A percentile compares a stretch with the other conserved stretches of the same genome.
These are phyloP conservation scores for Lacanobia wlatinum DNA, from an alignment of 2,888 invertebrate species.

Conservation along the genomic window DNA sequence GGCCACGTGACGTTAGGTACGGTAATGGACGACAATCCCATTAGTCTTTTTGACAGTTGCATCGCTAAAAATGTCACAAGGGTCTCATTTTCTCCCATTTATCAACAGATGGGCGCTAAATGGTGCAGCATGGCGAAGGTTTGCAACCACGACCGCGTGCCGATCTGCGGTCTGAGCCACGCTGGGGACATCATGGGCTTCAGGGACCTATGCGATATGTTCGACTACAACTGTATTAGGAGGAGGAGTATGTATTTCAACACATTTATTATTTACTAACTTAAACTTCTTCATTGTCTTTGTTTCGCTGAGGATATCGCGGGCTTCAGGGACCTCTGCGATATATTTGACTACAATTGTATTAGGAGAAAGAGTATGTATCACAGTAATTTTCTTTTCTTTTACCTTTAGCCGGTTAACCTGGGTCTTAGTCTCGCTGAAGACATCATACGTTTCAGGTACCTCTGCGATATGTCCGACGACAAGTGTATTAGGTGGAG, in stretches of 20 bases:
- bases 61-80: not conserved
- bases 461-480: too few relatives aligned
- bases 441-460: not conserved
- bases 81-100: not conserved
- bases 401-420: not conserved
- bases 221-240: conserved; percentile 87
- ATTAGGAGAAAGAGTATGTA: conserved; percentile 83
- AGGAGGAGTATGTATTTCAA: conserved; percentile 78
- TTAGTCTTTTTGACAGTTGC: not conserved
- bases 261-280: not conserved
- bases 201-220: conserved; percentile 88
- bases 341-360: conserved; percentile 89
- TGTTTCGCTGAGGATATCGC: conserved; percentile 87
- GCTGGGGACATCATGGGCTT: conserved; percentile 88
- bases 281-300: conserved; percentile 60
- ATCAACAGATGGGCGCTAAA: conserved; percentile 83
- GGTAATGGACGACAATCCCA: not conserved
- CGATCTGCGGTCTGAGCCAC: conserved; percentile 85
- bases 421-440: not conserved
- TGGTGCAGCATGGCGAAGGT: conserved; percentile 89
- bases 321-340: conserved; percentile 87
- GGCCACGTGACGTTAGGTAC: too few relatives aligned
- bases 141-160: conserved; percentile 88
- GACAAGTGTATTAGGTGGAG: too few relatives aligned
- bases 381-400: not conserved